Conservation (phyloP, 2,113 vertebrate species). For the Solea senegalensis region DNA sequence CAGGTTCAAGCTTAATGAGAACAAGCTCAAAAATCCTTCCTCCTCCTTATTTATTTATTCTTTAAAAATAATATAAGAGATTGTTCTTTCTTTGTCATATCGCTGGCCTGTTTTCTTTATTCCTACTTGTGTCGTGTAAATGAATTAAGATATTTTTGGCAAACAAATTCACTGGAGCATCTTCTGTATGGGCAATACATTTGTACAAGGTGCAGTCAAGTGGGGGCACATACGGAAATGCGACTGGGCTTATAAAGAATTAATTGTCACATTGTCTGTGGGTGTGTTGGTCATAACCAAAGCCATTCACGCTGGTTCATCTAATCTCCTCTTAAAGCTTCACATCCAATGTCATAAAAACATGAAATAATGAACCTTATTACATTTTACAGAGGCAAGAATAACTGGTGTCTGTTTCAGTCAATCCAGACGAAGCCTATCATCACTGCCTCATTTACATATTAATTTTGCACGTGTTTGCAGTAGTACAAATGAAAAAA, state of each 20-base stretch:
- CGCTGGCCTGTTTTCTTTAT: neutral
- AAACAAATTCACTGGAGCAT: neutral
- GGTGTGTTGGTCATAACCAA: neutral
- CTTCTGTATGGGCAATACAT: neutral
- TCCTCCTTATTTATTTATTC: neutral
- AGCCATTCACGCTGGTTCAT: neutral
- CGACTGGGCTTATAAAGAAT: neutral
- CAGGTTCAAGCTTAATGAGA: slow-evolving; percentile 1
- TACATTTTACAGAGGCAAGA: neutral
- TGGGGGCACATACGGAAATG: neutral
- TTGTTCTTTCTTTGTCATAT: too few species aligned
- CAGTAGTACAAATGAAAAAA: neutral
- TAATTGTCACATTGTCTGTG: slow-evolving; percentile 2
- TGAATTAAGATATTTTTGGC: neutral
- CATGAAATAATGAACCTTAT: neutral
- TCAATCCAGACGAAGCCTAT: neutral
- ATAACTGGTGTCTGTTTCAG: neutral
- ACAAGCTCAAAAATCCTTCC: neutral
- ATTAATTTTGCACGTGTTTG: neutral
- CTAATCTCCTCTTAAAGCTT: neutral
- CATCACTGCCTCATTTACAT: neutral
- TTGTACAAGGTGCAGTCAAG: neutral
- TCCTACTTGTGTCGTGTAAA: neutral
- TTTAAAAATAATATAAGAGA: too few species aligned
- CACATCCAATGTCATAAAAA: neutral